Base-by-base conservation (phyloP, 2,113 vertebrate species). In the Ictidomys tridecemlineatus region DNA sequence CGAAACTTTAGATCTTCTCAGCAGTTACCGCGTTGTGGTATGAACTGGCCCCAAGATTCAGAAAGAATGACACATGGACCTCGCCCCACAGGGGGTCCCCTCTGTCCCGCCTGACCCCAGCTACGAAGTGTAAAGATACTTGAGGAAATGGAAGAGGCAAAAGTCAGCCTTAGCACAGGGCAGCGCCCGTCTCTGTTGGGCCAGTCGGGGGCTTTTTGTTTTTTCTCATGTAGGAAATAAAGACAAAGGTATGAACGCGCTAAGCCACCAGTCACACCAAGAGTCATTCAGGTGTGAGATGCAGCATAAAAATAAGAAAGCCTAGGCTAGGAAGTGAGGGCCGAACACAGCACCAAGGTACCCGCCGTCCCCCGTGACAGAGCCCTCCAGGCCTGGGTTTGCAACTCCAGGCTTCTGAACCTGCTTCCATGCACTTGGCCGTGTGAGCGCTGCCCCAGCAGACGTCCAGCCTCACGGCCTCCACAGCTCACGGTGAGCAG, bases 381-480 rank as follows among this genome's bases (percentile, higher is more conserved):
- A 58, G 18, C 20, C 56, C 56, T 58, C 16, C 5, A 4, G 0
- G 34, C 76, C 69, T 18, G n/a, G 14, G n/a, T 45, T 37, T 42
- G 42, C 48, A 42, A 67, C 28, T 37, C 53, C 1, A 12, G n/a
- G 5, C 30, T 13, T 61, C 56, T 28, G 22, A 28, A 28, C 9
- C 61, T 0, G 0, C n/a, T 53, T 84, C 17, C 32, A 2, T 0
- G 39, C 0, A 3, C 73, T 53, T 32, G 5, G n/a, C 13, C 0
- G 0, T 11, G 45, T 0, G 7, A 34, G 48, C 34, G 39, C 34
- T 51, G 18, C 20, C 9, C 3, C 4, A 0, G 17, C 63, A 26
- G 53, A 34, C n/a, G 45, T 34, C 93, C 70, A 82, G 48, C 48
- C 30, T 13, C 24, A 34, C 0, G 1, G 5, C 56, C 69, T 51